phyloP scores from a whole-genome alignment of 2,797 vertebrate species.

The Echeneis naucrates region DNA sequence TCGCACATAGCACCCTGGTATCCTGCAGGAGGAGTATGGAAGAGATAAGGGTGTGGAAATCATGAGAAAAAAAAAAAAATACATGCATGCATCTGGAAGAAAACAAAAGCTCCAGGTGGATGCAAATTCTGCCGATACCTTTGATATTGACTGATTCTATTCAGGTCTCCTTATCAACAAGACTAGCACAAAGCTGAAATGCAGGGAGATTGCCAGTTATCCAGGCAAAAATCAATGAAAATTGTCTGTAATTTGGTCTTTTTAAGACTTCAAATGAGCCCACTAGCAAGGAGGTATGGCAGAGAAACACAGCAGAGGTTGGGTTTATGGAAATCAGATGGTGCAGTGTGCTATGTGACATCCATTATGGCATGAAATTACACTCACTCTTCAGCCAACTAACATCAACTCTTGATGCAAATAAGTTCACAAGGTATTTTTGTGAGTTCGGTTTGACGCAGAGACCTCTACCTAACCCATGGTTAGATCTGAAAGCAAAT shows the following conservation, averaged over 20 bases:
- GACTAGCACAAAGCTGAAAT: background rate
- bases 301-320: slow-evolving; percentile 12
- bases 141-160: background rate
- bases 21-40: slow-evolving; percentile 76
- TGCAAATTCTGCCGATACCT: background rate
- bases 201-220: background rate
- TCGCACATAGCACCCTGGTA: slow-evolving; percentile 91
- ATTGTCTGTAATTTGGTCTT: background rate
- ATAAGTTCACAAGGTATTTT: background rate
- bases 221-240: background rate
- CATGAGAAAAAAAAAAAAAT: background rate
- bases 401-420: slow-evolving; percentile 6
- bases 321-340: slow-evolving; percentile 29
- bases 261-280: slow-evolving; percentile 17
- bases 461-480: background rate
- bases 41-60: background rate
- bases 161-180: background rate
- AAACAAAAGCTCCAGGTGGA: background rate
- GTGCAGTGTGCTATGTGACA: slow-evolving; percentile 15
- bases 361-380: slow-evolving; percentile 22
- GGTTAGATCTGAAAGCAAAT: background rate
- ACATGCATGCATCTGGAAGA: background rate
- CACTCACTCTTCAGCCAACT: slow-evolving; percentile 12
- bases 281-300: background rate
- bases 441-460: background rate